Evolutionary conservation across 2,797 vertebrate species (phyloP), one percentile per base, ranked within the genome.

Genomic region (Pangasius macronema): DNA sequence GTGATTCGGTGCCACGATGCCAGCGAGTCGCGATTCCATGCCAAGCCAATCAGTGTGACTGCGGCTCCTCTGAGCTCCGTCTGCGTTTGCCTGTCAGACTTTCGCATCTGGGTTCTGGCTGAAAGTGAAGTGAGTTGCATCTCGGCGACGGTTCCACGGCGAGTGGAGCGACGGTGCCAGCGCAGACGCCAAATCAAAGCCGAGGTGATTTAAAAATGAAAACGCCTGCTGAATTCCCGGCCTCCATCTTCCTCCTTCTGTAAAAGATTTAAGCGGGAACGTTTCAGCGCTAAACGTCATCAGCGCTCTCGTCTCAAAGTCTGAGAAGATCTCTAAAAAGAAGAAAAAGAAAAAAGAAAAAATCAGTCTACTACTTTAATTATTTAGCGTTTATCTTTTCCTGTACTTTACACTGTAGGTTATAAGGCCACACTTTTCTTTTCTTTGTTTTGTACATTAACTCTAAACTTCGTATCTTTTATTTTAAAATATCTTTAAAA

Each of bases 11-110:
- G 76, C 76, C 51, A 36, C 46, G 36, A 65, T 55, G 70, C 57
- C 81, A 83, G 46, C 13, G 22, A 51, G 42, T 33, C 30, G 5
- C 42, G 1, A 11, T 63, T 73, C 55, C 1, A 20, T 63, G 86
- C 86, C 86, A 87, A 53, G 67, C 36, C 57, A 75, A 87, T 83
- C 86, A 82, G 67, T 22, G 53, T 36, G 79, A 24, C 67, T 51
- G 67, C 27, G 46, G 33, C 46, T 83, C 80, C 70, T 27, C 49
- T 80, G 80, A 57, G 46, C 55, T 6, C 20, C 11, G n/a, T 42
- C 67, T 49, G 57, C 16, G 10, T 42, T 49, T 55, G 55, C 33
- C 57, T 39, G 39, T 42, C 27, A 36, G 20, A 67, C 53, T 13
- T 79, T 49, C 59, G 73, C 82, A 77, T 83, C 65, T n/a, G 16